These are phyloP conservation scores for Mycteria americana DNA, from an alignment of 2,797 vertebrate species.

Conservation along the genomic window DNA sequence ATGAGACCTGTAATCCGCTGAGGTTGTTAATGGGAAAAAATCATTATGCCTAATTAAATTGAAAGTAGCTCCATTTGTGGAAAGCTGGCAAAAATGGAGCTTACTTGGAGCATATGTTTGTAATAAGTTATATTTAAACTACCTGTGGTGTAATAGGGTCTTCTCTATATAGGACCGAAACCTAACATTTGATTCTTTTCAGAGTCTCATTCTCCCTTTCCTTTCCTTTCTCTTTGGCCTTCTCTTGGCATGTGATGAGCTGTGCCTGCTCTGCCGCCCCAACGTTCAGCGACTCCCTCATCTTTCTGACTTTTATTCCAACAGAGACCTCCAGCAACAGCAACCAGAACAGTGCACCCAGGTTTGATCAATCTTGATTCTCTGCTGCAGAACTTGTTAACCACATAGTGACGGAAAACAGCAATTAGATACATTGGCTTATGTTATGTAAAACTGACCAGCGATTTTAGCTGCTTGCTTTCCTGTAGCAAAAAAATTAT, in stretches of 20 bases:
- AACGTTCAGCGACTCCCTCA: not conserved
- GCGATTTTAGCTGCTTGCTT: not conserved
- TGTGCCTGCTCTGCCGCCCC: not conserved
- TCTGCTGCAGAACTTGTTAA: not conserved
- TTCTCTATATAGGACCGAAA: not conserved
- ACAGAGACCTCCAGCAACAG: not conserved
- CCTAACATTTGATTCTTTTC: not conserved
- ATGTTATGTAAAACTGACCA: not conserved
- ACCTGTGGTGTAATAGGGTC: not conserved
- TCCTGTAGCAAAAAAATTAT: not conserved
- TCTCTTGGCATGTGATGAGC: not conserved
- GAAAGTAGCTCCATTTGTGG: slow-evolving; percentile 12
- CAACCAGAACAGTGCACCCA: not conserved
- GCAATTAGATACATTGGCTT: not conserved
- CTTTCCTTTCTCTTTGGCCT: not conserved
- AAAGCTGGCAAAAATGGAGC: not conserved
- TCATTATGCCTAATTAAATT: slow-evolving; percentile 45
- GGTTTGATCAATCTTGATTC: not conserved
- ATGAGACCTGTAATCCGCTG: slow-evolving; percentile 27
- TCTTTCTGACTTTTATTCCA: not conserved
- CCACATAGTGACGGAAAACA: not conserved
- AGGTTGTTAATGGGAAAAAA: slow-evolving; percentile 49
- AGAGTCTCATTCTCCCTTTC: not conserved
- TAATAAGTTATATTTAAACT: not conserved
- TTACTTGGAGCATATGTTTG: not conserved